These are phyloP conservation scores for Tetragonisca angustula DNA, from an alignment of 2,888 invertebrate genomes.

Conservation along the genomic window DNA sequence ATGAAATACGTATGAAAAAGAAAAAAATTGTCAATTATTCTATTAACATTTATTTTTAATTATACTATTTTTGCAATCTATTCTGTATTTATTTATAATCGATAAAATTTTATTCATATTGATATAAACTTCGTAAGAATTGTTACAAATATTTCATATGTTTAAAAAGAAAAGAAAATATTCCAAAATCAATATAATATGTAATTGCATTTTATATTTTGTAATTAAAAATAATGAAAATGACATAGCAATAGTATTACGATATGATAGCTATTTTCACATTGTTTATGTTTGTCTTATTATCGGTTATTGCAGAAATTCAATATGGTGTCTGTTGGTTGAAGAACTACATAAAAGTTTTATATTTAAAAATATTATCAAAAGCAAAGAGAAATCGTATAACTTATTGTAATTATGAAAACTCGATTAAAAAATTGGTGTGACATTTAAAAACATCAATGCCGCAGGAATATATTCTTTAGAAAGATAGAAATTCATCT, in stretches of 20 bases:
- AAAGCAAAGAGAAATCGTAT: constrained; percentile 29
- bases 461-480: constrained; percentile 52
- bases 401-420: constrained; percentile 77
- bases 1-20: neutral
- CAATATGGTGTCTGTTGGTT: constrained; percentile 80
- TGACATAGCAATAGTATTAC: neutral
- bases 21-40: neutral
- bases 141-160: neutral
- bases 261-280: constrained; percentile 17
- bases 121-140: neutral
- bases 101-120: neutral
- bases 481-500: constrained; percentile 46
- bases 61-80: neutral
- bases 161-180: neutral
- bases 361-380: constrained; percentile 73
- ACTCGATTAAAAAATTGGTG: constrained; percentile 76
- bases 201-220: neutral
- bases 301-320: constrained; percentile 71
- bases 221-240: neutral
- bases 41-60: neutral
- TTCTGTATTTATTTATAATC: neutral
- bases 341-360: constrained; percentile 72
- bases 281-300: constrained; percentile 55
- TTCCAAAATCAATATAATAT: neutral
- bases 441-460: constrained; percentile 66